Evolutionary conservation across 1,140 invertebrate species (phyloP), one percentile per base, ranked within the genome.

Genomic region (Drosophila pallidifrons): DNA sequence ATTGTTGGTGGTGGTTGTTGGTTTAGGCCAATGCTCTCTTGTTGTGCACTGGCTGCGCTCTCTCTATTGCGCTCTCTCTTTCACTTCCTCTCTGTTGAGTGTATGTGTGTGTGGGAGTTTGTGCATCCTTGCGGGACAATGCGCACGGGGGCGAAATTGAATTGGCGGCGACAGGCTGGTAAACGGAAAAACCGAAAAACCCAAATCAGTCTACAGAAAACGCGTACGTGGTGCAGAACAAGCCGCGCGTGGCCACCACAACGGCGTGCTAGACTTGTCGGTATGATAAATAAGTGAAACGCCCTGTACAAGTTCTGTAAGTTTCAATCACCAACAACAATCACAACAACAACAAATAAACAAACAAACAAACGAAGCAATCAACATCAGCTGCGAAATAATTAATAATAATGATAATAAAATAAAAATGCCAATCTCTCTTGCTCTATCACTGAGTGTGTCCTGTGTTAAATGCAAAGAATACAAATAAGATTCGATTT

Each of bases 271-370:
- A 89, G 81, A 86, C 90, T 89, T 92, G 91, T 92, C 91, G 91
- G 91, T 91, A 92, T 92, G 91, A 92, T 92, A 92, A 91, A 92
- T 90, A 92, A 92, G 89, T 92, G 89, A 92, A 83, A 92, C 91
- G 90, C 87, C 91, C 91, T 91, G 91, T 92, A 91, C 90, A 91
- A 92, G 91, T 92, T 92, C 91, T 91, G 91, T 92, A 92, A 92
- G 91, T 92, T 91, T 77, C 77, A 77, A 63, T 66, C 47, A 58
- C 45, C 20, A 61, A 47, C 46, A 73, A 73, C 15, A 61, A 47
- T 43, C 67, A 73, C 13, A 51, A 69, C 73, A 67, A 70, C 38
- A 69, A 43, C 28, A 47, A 47, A 49, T 8, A 57, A 57, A 75
- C 30, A 58, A 58, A 75, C 38, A 58, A 58, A 43, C 25, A 58